Evolutionary conservation across 2,113 vertebrate genomes (phyloP).

Genomic region (Mus spicilegus): DNA sequence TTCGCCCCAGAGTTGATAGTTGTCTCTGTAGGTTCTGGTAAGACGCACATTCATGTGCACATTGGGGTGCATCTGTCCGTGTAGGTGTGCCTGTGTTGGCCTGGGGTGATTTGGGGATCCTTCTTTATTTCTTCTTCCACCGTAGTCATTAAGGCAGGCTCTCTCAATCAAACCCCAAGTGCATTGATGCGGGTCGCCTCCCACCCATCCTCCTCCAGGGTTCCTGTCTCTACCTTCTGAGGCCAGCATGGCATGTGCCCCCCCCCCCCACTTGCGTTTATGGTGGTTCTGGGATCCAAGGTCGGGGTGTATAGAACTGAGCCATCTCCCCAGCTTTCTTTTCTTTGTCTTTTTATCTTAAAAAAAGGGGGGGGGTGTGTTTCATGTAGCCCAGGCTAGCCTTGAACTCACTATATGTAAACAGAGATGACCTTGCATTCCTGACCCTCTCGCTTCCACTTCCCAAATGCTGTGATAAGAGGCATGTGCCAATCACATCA

Average conservation of each 20-base stretch:
- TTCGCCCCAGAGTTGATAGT: too few species aligned
- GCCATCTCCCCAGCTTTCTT: not conserved
- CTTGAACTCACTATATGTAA: not conserved
- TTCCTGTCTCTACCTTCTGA: too few species aligned
- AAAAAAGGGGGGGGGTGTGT: accelerated
- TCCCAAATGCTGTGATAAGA: not conserved
- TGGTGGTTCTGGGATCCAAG: not conserved
- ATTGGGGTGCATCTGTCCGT: not conserved
- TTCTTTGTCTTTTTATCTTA: not conserved
- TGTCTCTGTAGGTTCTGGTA: not conserved
- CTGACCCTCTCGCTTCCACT: not conserved
- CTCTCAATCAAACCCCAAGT: not conserved
- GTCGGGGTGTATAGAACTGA: not conserved
- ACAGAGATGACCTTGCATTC: not conserved
- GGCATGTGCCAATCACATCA: not conserved
- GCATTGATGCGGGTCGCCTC: too few species aligned
- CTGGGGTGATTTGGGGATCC: not conserved
- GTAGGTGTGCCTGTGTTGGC: not conserved
- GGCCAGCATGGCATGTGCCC: not conserved
- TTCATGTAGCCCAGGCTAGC: not conserved
- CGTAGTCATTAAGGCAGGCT: not conserved
- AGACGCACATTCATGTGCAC: too few species aligned
- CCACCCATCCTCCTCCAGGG: not conserved
- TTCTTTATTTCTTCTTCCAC: not conserved
- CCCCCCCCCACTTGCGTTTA: too few species aligned